phyloP scores from a whole-genome alignment of 2,113 vertebrate genomes.

The Dolichotis patagonum region DNA sequence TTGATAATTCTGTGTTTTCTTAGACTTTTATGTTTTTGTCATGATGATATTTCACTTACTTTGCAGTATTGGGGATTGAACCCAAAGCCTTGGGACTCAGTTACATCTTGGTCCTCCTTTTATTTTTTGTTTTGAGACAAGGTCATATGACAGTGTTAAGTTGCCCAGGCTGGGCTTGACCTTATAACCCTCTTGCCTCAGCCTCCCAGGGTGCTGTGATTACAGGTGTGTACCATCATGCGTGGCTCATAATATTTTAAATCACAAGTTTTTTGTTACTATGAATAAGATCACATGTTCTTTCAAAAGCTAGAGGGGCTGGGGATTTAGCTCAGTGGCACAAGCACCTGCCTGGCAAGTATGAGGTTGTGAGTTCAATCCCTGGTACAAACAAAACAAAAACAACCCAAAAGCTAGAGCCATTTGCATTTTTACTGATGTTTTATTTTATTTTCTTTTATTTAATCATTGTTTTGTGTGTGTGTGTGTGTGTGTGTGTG shows the following conservation, averaged over 20 bases:
- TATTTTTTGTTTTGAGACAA: background rate
- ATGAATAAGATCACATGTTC: background rate
- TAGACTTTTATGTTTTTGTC: background rate
- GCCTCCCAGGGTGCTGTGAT: background rate
- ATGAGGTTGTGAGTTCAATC: too few relatives aligned
- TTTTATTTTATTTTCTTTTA: background rate
- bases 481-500: too few relatives aligned
- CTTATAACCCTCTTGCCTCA: background rate
- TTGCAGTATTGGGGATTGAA: background rate
- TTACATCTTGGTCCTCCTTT: background rate
- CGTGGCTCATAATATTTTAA: background rate
- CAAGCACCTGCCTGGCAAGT: too few relatives aligned
- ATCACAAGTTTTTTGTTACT: background rate
- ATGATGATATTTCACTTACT: background rate
- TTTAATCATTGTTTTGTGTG: too few relatives aligned
- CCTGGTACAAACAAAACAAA: too few relatives aligned
- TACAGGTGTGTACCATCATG: background rate
- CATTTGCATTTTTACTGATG: constrained; percentile 21
- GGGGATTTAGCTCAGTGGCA: too few relatives aligned
- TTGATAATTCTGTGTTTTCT: background rate
- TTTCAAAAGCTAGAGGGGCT: background rate
- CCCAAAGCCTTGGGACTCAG: background rate
- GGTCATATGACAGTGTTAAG: too few relatives aligned
- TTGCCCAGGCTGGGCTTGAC: background rate
- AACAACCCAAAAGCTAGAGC: background rate